phyloP scores from a whole-genome alignment of 1,140 invertebrate species.

The Tetranychus urticae region DNA sequence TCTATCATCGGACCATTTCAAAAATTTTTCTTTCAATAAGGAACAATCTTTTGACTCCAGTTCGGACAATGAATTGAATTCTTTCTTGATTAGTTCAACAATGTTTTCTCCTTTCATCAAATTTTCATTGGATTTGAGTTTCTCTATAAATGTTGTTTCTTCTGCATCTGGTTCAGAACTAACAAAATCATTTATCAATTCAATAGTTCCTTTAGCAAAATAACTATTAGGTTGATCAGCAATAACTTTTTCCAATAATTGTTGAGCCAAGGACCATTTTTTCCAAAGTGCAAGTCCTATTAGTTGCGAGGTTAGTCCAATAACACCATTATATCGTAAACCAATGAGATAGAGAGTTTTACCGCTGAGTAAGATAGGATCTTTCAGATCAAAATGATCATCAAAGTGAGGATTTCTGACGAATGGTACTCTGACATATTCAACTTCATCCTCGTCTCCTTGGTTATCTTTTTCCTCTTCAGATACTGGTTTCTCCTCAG shows the following conservation, averaged over 20 bases:
- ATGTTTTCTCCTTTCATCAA: not conserved
- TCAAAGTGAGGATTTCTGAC: conserved; percentile 57
- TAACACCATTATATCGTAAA: conserved; percentile 21
- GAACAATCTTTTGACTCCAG: conserved; percentile 13
- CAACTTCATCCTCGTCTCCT: conserved; percentile 28
- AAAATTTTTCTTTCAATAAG: conserved; percentile 11
- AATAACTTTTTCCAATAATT: conserved; percentile 19
- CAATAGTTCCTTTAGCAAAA: not conserved
- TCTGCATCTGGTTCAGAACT: not conserved
- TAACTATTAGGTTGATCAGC: not conserved
- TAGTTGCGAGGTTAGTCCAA: conserved; percentile 37
- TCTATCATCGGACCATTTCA: conserved; percentile 15
- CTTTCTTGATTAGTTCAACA: not conserved
- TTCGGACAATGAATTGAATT: not conserved
- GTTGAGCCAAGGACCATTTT: conserved; percentile 33
- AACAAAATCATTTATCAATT: not conserved
- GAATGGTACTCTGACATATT: conserved; percentile 34
- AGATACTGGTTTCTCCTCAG: not conserved
- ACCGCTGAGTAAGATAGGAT: conserved; percentile 38
- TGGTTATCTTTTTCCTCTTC: conserved; percentile 15
- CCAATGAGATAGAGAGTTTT: conserved; percentile 44
- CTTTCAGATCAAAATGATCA: conserved; percentile 57
- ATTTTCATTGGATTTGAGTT: not conserved
- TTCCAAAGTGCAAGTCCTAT: conserved; percentile 30
- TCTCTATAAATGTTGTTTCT: not conserved